Evolutionary conservation across 2,113 vertebrate species (phyloP).

Genomic region (Ceyx margarethae): DNA sequence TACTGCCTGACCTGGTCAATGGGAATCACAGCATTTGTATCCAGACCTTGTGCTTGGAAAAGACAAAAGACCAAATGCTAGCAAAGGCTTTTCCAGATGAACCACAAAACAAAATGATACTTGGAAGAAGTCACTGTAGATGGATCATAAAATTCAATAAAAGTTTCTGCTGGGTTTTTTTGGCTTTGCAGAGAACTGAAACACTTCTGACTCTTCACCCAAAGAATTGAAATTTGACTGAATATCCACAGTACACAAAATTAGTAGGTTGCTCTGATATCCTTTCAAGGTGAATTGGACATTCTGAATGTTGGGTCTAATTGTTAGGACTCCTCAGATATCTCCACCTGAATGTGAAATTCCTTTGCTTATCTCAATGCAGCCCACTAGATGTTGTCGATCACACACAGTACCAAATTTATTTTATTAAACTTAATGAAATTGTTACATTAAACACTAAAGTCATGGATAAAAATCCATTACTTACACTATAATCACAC

Average conservation of each 20-base stretch:
- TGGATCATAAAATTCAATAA: neutral
- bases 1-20: neutral
- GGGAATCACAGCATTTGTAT: neutral
- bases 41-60: neutral
- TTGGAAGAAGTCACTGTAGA: neutral
- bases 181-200: neutral
- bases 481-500: neutral
- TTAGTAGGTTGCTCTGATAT: neutral
- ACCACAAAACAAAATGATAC: neutral
- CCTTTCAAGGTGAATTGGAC: neutral
- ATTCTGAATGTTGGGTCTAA: neutral
- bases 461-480: neutral
- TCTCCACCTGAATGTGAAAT: neutral
- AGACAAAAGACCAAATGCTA: fast-evolving
- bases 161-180: neutral
- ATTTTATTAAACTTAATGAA: neutral
- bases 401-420: neutral
- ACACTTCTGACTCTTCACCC: neutral
- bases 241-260: neutral
- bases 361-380: neutral
- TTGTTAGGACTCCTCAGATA: neutral
- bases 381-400: neutral
- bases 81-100: neutral
- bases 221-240: neutral
- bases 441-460: neutral